Conservation (phyloP, 2,888 invertebrate genomes). For the Drosophila multiciliata region DNA sequence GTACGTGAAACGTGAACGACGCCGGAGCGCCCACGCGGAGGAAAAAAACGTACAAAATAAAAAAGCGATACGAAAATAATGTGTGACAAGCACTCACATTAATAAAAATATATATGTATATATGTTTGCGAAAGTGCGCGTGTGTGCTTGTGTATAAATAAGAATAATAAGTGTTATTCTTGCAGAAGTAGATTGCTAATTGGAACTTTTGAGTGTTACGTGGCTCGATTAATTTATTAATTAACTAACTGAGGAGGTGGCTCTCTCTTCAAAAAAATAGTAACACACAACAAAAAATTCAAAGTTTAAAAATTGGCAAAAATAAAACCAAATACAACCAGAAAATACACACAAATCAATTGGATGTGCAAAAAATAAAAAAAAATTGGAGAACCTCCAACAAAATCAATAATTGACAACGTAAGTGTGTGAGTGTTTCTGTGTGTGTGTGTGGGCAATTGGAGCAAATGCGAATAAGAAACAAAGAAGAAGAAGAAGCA, state of each 20-base stretch:
- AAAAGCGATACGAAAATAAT: constrained; percentile 42
- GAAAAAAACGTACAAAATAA: constrained; percentile 8
- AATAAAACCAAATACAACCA: constrained; percentile 22
- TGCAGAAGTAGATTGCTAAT: constrained; percentile 45
- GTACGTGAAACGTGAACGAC: constrained; percentile 62
- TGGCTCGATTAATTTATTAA: constrained; percentile 43
- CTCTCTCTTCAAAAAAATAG: constrained; percentile 21
- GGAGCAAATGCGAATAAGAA: constrained; percentile 64
- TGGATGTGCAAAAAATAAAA: constrained; percentile 42
- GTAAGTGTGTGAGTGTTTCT: constrained; percentile 26
- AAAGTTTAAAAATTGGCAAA: constrained; percentile 43
- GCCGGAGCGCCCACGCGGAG: constrained; percentile 58
- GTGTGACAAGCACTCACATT: constrained; percentile 45
- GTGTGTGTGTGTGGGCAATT: constrained; percentile 46
- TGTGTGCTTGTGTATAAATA: constrained; percentile 34
- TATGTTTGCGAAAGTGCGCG: constrained; percentile 20
- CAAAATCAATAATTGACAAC: constrained; percentile 76
- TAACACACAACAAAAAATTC: constrained; percentile 17
- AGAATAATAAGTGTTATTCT: constrained; percentile 34
- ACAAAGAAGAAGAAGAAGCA: constrained; percentile 30
- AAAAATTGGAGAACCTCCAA: constrained; percentile 29
- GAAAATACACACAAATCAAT: constrained; percentile 40
- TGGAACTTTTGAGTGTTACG: constrained; percentile 33
- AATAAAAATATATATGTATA: constrained; percentile 6
- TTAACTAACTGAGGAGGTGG: constrained; percentile 22